Evolutionary conservation across 2,113 vertebrate genomes (phyloP), one percentile per base, ranked within the genome.

Genomic region (Cyprinodon brontotheroides): DNA sequence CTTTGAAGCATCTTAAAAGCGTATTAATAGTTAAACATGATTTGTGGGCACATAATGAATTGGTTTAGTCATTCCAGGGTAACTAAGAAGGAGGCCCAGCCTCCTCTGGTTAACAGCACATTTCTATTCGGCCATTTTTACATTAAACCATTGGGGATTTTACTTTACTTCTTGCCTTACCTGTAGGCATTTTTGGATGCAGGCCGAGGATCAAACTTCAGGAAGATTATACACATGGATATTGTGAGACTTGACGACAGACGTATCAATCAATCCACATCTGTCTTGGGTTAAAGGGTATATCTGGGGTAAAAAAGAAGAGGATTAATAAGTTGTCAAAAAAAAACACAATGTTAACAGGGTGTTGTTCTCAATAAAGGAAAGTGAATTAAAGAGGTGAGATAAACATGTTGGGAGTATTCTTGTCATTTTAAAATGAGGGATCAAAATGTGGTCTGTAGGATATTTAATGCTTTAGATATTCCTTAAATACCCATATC

Each of bases 101-200:
- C 17, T 7, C 3, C 20, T 17, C 17, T 53, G 50, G 17, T 29
- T 29, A 29, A 29, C 29, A 29, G 29, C 29, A 29, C 29, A 29
- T 29, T 20, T 53, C 8, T 17, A 20, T 53, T n/a, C 3, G 50
- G 50, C 7, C 4, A 17, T 53, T n/a, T n/a, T 57, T 14, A 57
- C 50, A 57, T 57, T 20, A n/a, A n/a, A 57, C 5, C 50, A 9
- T 57, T 15, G 50, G 10, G 4, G 17, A 17, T 29, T n/a, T 9
- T 57, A 29, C 1, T 29, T 29, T 29, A 29, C 29, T 29, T 29
- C 29, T 1, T n/a, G 50, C 50, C 72, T 47, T 94, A 98, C 97
- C 98, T 99, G 95, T 99, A 99, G 0, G 96, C 97, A 95, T 96
- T 98, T 96, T 97, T 98, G 87, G 97, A 98, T 81, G 92, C 95